Conservation (phyloP, 2,888 invertebrate genomes). For the Caenorhabditis wallacei region DNA sequence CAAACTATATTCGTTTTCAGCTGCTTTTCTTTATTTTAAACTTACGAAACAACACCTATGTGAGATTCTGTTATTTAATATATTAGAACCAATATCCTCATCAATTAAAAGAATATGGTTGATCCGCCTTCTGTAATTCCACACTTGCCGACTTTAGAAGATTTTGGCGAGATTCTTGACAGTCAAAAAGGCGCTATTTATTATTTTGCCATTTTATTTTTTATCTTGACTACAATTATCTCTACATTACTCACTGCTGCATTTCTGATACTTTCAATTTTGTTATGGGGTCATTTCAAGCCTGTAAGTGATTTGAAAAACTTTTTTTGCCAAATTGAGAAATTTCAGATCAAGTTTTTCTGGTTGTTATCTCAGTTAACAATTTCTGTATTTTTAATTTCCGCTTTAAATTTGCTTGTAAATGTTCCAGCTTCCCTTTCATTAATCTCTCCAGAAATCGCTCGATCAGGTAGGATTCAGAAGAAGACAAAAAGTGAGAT, state of each 20-base stretch:
- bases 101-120: too few relatives aligned
- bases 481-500: too few relatives aligned
- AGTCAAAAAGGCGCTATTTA: neutral
- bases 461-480: constrained; percentile 8
- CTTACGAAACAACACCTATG: too few relatives aligned
- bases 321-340: neutral
- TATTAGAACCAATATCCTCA: too few relatives aligned
- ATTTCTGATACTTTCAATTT: neutral
- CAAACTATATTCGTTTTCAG: too few relatives aligned
- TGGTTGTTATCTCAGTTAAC: constrained; percentile 8
- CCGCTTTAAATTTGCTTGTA: neutral
- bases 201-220: neutral
- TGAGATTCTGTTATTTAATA: too few relatives aligned
- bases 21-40: too few relatives aligned
- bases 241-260: constrained; percentile 4
- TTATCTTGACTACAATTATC: neutral
- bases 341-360: constrained; percentile 23
- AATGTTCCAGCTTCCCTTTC: constrained; percentile 12
- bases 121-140: too few relatives aligned
- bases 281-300: constrained; percentile 18
- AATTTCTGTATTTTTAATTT: constrained; percentile 18
- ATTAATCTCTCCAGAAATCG: neutral
- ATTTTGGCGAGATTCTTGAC: neutral
- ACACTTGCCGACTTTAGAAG: neutral
- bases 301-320: neutral